phyloP scores from a whole-genome alignment of 1,140 invertebrate species.

The Bemisia tabaci region DNA sequence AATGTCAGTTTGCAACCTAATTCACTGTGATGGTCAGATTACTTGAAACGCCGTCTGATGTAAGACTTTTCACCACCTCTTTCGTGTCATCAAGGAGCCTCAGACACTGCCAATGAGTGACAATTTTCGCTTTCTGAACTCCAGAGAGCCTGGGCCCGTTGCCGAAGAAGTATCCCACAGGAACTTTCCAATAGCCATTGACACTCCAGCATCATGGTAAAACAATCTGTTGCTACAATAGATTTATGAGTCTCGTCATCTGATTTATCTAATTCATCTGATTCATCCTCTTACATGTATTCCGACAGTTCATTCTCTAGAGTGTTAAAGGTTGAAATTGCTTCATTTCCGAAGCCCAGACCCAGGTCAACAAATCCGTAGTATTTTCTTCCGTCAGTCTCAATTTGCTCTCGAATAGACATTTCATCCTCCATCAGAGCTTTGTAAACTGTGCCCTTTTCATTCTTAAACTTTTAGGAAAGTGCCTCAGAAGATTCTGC shows the following conservation, averaged over 20 bases:
- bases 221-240: slow-evolving; percentile 3
- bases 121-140: slow-evolving; percentile 13
- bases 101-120: slow-evolving; percentile 19
- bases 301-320: slow-evolving; percentile 17
- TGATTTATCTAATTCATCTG: slow-evolving; percentile 13
- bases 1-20: slow-evolving; percentile 20
- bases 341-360: slow-evolving; percentile 11
- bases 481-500: slow-evolving; percentile 4
- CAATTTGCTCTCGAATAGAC: slow-evolving; percentile 20
- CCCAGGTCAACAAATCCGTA: slow-evolving; percentile 18
- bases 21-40: slow-evolving; percentile 20
- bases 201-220: slow-evolving; percentile 12
- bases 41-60: slow-evolving; percentile 25
- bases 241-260: too few species aligned
- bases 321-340: slow-evolving; percentile 17
- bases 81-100: slow-evolving; percentile 19
- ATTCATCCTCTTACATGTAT: slow-evolving; percentile 16
- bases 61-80: slow-evolving; percentile 22
- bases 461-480: background rate
- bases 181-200: slow-evolving; percentile 9
- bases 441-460: background rate
- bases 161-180: slow-evolving; percentile 7
- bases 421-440: slow-evolving; percentile 21
- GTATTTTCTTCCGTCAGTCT: slow-evolving; percentile 19
- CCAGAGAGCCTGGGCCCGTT: background rate